phyloP scores from a whole-genome alignment of 2,888 invertebrate species.

The Tinea pellionella region DNA sequence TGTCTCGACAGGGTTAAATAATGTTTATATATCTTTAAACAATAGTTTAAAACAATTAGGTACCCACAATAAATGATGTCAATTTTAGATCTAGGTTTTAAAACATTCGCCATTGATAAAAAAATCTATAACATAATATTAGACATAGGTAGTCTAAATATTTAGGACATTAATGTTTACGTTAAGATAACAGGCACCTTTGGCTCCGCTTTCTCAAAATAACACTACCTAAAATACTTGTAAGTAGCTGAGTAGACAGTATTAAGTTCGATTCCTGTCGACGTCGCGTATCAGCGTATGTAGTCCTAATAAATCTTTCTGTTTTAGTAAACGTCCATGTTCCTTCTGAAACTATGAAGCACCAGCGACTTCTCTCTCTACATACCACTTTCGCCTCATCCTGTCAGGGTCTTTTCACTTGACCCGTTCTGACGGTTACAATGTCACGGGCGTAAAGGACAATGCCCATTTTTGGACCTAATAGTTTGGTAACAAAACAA shows the following conservation, averaged over 20 bases:
- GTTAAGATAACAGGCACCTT: background rate
- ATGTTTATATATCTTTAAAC: constrained; percentile 23
- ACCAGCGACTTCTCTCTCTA: too few relatives aligned
- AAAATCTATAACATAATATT: constrained; percentile 16
- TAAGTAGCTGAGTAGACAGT: background rate
- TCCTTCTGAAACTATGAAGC: too few relatives aligned
- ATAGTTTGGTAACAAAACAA: too few relatives aligned
- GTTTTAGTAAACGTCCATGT: too few relatives aligned
- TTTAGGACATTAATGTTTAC: background rate
- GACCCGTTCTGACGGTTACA: too few relatives aligned
- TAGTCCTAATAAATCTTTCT: too few relatives aligned
- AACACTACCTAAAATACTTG: too few relatives aligned
- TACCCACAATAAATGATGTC: constrained; percentile 35
- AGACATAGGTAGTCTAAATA: background rate
- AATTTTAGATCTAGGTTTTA: constrained; percentile 39
- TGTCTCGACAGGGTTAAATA: background rate
- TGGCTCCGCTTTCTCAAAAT: background rate
- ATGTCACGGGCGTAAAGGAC: too few relatives aligned
- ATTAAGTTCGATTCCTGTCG: background rate
- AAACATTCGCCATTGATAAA: constrained; percentile 51
- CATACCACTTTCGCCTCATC: too few relatives aligned
- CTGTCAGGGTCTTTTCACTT: too few relatives aligned
- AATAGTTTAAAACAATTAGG: constrained; percentile 41
- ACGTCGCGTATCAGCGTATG: too few relatives aligned
- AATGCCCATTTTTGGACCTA: too few relatives aligned